Base-by-base conservation (phyloP, 2,113 vertebrate genomes). In the Phoenicopterus ruber region DNA sequence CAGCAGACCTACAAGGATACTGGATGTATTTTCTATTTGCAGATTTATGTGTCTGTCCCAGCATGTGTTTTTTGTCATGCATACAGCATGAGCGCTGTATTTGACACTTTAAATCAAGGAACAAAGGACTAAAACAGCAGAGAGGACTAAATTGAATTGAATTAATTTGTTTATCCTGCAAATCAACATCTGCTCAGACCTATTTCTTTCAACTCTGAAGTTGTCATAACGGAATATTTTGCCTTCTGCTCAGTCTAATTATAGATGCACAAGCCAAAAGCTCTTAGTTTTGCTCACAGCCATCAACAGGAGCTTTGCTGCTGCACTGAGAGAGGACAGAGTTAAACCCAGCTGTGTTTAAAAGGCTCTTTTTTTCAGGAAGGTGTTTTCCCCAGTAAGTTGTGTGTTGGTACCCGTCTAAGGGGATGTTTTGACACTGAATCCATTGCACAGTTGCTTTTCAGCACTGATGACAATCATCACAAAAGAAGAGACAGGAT, bases 111-210 rank as follows among this genome's bases (percentile, higher is more conserved):
- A 79, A 93, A 92, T 88, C 28, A 0, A 91, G 89, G 57, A 94
- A 88, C 69, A 95, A 92, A 93, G 88, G 74, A 76, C 72, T 62
- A 44, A 78, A 93, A 63, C 85, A 49, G 88, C 67, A 70, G 77
- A 93, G 50, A 40, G n/a, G 62, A 59, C 86, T 84, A 93, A 94
- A 83, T 12, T 76, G 49, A 86, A 88, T 59, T 62, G 50, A 92
- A 87, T 92, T 91, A 63, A 88, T 93, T 94, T 93, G 88, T 96
- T 96, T 97, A 96, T 95, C 82, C 95, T 94, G 71, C 77, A 93
- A 92, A 94, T 92, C 93, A 88, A 66, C 84, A 95, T 95, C 94
- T 94, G 90, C 76, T 89, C 80, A 93, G 73, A 82, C 77, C 78
- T 83, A 79, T 84, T 95, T 92, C 79, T 94, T 96, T 88, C 81